Evolutionary conservation across 1,140 invertebrate genomes (phyloP).

Genomic region (Pachyrhynchus sulphureomaculatus): DNA sequence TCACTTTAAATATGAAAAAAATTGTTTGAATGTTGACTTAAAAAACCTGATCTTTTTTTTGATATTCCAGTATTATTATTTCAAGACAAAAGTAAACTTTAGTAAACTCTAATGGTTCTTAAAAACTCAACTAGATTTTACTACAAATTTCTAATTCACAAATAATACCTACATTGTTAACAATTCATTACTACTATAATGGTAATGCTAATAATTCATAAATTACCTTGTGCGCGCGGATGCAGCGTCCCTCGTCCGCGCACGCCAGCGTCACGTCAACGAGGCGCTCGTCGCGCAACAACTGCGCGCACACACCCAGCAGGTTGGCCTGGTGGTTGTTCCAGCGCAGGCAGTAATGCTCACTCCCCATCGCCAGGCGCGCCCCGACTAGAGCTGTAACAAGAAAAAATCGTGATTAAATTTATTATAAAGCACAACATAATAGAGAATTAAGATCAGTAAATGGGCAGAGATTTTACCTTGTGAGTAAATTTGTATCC

Average conservation of each 20-base stretch:
- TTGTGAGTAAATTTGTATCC: too few species aligned
- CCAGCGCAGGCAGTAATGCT: constrained; percentile 94
- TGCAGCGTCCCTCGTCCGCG: constrained; percentile 82
- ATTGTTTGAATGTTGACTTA: neutral
- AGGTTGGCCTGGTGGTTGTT: constrained; percentile 96
- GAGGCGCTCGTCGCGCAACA: constrained; percentile 90
- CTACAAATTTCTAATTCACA: too few species aligned
- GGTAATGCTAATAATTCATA: too few species aligned
- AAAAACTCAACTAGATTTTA: too few species aligned
- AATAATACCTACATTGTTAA: too few species aligned
- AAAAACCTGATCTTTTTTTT: too few species aligned
- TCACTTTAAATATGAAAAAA: neutral
- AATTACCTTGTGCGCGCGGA: constrained; percentile 88
- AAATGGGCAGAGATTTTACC: too few species aligned
- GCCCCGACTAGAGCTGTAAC: constrained; percentile 26
- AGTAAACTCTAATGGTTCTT: too few species aligned
- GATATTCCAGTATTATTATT: too few species aligned
- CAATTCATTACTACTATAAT: too few species aligned
- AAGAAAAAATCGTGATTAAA: neutral
- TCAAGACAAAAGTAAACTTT: too few species aligned
- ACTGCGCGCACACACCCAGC: constrained; percentile 91
- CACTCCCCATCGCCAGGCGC: constrained; percentile 81
- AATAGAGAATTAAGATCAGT: too few species aligned
- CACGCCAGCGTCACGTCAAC: constrained; percentile 94
- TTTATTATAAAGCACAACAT: neutral